Percentiles rank a stretch among this genome's conserved stretches.
Evolutionary conservation across 2,113 vertebrate species (phyloP).

Genomic region (Euleptes europaea): DNA sequence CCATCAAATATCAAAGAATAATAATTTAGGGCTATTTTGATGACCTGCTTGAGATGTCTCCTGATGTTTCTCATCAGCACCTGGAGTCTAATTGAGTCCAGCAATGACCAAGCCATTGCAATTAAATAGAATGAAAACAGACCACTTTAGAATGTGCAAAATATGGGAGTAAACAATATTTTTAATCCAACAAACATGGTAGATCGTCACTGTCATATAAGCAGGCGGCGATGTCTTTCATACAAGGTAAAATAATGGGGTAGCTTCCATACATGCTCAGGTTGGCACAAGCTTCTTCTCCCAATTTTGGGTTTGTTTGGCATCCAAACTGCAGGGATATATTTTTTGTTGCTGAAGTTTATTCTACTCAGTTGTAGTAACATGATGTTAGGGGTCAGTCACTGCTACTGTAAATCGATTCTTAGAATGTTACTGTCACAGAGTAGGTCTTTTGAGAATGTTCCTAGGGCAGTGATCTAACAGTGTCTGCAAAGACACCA

Average conservation of each 20-base stretch:
- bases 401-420: conserved; percentile 15
- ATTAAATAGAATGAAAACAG: conserved; percentile 45
- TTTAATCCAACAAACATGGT: conserved; percentile 10
- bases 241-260: conserved; percentile 25
- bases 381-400: conserved; percentile 33
- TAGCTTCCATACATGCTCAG: background rate
- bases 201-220: background rate
- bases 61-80: conserved; percentile 24
- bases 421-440: background rate
- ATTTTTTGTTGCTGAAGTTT: conserved; percentile 37
- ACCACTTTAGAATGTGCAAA: background rate
- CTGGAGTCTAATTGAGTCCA: conserved; percentile 43
- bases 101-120: conserved; percentile 34
- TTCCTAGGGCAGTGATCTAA: no score
- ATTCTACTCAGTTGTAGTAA: conserved; percentile 45
- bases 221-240: conserved; percentile 3
- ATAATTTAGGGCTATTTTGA: conserved; percentile 62
- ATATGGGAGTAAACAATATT: conserved; percentile 6
- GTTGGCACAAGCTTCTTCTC: conserved; percentile 3
- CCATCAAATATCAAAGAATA: conserved; percentile 62
- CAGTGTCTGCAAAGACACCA: no score
- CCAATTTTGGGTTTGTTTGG: background rate
- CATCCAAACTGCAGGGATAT: background rate
- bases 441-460: no score
- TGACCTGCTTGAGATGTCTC: conserved; percentile 54